Conservation (phyloP, 2,113 vertebrate genomes). For the Cyprinus carpio region DNA sequence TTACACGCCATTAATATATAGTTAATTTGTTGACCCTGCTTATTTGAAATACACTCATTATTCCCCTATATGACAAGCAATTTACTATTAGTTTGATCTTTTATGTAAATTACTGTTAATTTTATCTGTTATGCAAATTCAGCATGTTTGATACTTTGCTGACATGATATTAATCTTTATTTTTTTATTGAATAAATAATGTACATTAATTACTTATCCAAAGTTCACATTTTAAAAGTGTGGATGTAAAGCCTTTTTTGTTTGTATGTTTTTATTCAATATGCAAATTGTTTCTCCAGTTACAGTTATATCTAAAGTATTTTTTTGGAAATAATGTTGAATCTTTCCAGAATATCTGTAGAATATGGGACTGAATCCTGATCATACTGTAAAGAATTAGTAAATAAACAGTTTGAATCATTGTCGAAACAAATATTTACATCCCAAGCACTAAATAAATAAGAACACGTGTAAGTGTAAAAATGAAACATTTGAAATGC, state of each 20-base stretch:
- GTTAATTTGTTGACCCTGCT: not conserved
- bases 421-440: not conserved
- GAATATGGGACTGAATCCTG: not conserved
- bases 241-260: not conserved
- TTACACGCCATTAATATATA: not conserved
- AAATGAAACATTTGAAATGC: not conserved
- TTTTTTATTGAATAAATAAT: not conserved
- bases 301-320: not conserved
- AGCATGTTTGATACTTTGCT: not conserved
- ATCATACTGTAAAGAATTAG: not conserved
- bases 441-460: not conserved
- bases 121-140: not conserved
- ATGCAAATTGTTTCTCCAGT: not conserved
- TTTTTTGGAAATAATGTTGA: not conserved
- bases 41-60: not conserved
- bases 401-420: not conserved
- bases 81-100: not conserved
- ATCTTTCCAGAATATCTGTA: not conserved
- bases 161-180: not conserved
- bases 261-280: not conserved
- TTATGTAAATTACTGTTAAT: not conserved
- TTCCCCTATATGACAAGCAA: not conserved
- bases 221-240: not conserved
- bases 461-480: not conserved
- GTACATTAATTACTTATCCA: not conserved